Evolutionary conservation across 2,113 vertebrate genomes (phyloP), one percentile per base, ranked within the genome.

Genomic region (Myotis yumanensis): DNA sequence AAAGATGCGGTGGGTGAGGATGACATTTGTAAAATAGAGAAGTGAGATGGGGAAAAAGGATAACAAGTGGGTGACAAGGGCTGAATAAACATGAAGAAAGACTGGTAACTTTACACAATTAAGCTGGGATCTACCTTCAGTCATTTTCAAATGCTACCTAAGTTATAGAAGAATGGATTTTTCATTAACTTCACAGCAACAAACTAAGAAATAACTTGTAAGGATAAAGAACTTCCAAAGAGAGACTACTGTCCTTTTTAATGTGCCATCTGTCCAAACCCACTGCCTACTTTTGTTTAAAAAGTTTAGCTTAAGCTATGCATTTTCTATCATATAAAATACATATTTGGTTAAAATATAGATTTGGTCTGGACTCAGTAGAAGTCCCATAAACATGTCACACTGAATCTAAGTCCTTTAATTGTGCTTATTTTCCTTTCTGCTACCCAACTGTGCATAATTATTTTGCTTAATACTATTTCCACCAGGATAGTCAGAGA

Each of bases 11-110:
- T 59, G 59, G 77, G 35, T 75, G 86, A 85, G 43, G 43, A n/a
- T 86, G 68, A 79, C 57, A 89, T 85, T 93, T 93, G 69, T 89
- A 89, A 96, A 96, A 96, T 77, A 79, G 4, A 92, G 23, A 95
- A 82, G 62, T 73, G 64, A 88, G 52, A 77, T 28, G 7, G 46
- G 11, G 30, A 35, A 77, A 69, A 68, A 83, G 9, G 73, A 37
- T 57, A 94, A 82, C 35, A 76, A 79, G 22, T 66, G 23, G 12
- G 59, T 76, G 54, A 43, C 35, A 64, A 85, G 37, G 37, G 22
- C 69, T 92, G 15, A 76, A 59, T 30, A 89, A 76, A 52, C 35
- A 81, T n/a, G 54, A 10, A 91, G 46, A 69, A 88, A 86, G 51
- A 73, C 25, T 69, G 32, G 35, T 48, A 51, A 79, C 16, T 77